Conservation (phyloP, 2,797 vertebrate species). For the Acanthis flammea region DNA sequence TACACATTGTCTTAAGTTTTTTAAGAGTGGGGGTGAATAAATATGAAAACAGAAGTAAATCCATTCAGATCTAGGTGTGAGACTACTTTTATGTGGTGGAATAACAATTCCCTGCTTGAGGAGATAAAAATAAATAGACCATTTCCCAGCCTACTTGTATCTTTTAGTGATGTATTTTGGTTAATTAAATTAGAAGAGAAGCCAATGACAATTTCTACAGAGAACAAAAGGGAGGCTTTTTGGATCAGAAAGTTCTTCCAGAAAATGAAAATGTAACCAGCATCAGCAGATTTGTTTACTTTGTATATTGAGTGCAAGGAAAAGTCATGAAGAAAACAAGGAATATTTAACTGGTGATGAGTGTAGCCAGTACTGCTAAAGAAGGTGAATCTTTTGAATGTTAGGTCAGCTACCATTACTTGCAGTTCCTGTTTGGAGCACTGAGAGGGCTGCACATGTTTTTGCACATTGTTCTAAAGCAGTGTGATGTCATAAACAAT, state of each 20-base stretch:
- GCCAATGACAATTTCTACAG: neutral
- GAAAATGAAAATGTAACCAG: neutral
- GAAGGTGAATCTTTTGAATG: neutral
- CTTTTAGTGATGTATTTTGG: neutral
- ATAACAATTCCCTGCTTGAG: neutral
- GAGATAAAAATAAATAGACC: neutral
- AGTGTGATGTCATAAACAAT: neutral
- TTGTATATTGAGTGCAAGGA: neutral
- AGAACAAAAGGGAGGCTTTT: neutral
- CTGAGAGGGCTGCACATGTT: neutral
- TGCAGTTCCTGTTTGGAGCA: neutral
- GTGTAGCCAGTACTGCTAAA: neutral
- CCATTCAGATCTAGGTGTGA: neutral
- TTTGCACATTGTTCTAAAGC: neutral
- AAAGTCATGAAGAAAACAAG: neutral
- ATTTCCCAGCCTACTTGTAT: neutral
- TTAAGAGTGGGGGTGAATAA: neutral
- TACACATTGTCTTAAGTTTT: neutral
- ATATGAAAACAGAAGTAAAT: neutral
- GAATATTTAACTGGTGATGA: neutral
- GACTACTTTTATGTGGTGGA: neutral
- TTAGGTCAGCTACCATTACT: neutral
- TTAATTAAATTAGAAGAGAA: neutral
- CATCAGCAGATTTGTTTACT: neutral
- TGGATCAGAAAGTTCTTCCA: neutral